Evolutionary conservation across 2,888 invertebrate genomes (phyloP), one percentile per base, ranked within the genome.

Genomic region (Tetragonula carbonaria): DNA sequence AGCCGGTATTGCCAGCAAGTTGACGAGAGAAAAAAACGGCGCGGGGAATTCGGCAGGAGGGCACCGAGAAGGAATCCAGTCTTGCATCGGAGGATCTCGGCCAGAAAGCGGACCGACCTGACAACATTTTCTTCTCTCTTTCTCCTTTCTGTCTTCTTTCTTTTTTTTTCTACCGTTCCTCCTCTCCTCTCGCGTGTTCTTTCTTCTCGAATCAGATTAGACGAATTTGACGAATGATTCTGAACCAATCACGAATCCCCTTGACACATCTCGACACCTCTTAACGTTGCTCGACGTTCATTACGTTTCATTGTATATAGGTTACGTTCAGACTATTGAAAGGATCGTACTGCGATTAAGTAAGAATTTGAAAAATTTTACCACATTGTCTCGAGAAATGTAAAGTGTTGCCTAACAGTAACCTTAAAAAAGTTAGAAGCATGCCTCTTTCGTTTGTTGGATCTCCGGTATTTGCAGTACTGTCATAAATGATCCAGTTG

Each of bases 31-130:
- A 66, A 74, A 80, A 77, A 78, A 70, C 78, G 74, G n/a, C 71
- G 82, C 76, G 84, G 84, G 80, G 82, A 85, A 83, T 85, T 76
- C 55, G 83, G 78, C 74, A 86, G 82, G 74, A 83, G 84, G 77
- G 83, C 87, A 77, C 74, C 65, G 53, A 73, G 57, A 66, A 85
- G 82, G 76, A 85, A 87, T 86, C 84, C 84, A 84, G 82, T 80
- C 70, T 57, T 59, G 62, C 80, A 74, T 78, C 83, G 74, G 75
- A 75, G 50, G 74, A 28, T 28, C 78, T 78, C 74, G 57, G 55
- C 65, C 79, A 66, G 74, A 86, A 77, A 74, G 57, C 78, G 45
- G 59, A 73, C 75, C 78, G 63, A 74, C 80, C 80, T 68, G 66
- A 21, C 77, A 63, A 73, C n/a, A 81, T 82, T 73, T 18, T 62